phyloP scores from a whole-genome alignment of 2,888 invertebrate genomes.

The Branchipolynoe longqiensis region DNA sequence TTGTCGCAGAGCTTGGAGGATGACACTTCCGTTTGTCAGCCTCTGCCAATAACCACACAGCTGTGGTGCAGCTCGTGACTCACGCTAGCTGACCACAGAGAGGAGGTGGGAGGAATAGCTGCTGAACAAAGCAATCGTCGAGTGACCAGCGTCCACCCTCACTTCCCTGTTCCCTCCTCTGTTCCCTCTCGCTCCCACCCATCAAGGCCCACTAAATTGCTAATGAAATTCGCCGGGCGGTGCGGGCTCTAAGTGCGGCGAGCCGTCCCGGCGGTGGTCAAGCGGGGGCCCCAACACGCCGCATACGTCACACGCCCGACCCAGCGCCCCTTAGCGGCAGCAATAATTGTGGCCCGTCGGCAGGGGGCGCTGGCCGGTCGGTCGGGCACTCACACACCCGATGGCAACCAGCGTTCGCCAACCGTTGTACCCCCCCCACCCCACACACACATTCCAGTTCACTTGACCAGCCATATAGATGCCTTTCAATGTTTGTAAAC shows the following conservation, averaged over 20 bases:
- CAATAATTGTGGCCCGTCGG: neutral
- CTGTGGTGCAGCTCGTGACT: too few species aligned
- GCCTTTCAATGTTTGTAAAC: too few species aligned
- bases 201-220: conserved; percentile 39
- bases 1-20: too few species aligned
- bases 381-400: too few species aligned
- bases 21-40: too few species aligned
- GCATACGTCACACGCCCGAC: neutral
- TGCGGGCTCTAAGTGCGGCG: conserved; percentile 10
- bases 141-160: conserved; percentile 17
- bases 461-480: too few species aligned
- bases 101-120: too few species aligned
- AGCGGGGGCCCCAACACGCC: neutral
- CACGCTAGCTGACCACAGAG: too few species aligned
- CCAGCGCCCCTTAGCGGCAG: neutral
- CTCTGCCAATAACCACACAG: too few species aligned
- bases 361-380: too few species aligned
- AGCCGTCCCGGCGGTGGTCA: conserved; percentile 12
- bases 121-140: neutral
- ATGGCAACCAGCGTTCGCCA: too few species aligned
- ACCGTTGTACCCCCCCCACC: conserved; percentile 25
- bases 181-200: neutral
- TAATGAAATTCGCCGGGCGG: conserved; percentile 30
- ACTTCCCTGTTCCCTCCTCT: conserved; percentile 11
- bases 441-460: neutral